phyloP scores from a whole-genome alignment of 1,140 invertebrate genomes.

The Tetraneura akinire region DNA sequence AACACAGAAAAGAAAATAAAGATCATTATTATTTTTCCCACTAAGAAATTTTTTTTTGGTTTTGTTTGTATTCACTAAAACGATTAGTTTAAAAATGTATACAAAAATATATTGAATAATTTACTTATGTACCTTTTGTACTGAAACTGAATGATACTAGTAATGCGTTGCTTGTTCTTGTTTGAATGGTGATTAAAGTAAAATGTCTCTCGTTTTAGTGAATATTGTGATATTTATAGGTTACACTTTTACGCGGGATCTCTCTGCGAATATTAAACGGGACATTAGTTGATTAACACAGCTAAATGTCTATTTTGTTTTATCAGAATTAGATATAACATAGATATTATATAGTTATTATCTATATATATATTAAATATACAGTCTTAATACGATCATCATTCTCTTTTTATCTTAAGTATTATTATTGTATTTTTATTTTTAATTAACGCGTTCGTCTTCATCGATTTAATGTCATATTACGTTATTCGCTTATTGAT shows the following conservation, averaged over 20 bases:
- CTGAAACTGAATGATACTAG: background rate
- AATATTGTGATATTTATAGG: constrained; percentile 9
- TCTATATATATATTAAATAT: too few relatives aligned
- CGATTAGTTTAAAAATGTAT: background rate
- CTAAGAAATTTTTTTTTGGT: background rate
- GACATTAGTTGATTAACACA: background rate
- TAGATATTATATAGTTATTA: too few relatives aligned
- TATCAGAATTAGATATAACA: too few relatives aligned
- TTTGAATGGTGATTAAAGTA: background rate
- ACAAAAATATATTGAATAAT: background rate
- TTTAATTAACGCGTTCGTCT: too few relatives aligned
- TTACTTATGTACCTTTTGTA: background rate
- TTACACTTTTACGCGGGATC: background rate
- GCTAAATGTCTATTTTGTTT: too few relatives aligned
- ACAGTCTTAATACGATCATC: too few relatives aligned
- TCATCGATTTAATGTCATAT: too few relatives aligned
- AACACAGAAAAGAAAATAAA: background rate
- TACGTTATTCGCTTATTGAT: too few relatives aligned
- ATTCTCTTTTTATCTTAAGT: too few relatives aligned
- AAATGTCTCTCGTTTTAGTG: background rate
- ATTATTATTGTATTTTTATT: too few relatives aligned
- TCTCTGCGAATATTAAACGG: background rate
- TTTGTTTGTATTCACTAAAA: background rate
- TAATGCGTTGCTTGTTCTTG: constrained; percentile 3
- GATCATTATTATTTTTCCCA: background rate